Evolutionary conservation across 2,888 invertebrate genomes (phyloP).

Genomic region (Eumerus sabulonum): DNA sequence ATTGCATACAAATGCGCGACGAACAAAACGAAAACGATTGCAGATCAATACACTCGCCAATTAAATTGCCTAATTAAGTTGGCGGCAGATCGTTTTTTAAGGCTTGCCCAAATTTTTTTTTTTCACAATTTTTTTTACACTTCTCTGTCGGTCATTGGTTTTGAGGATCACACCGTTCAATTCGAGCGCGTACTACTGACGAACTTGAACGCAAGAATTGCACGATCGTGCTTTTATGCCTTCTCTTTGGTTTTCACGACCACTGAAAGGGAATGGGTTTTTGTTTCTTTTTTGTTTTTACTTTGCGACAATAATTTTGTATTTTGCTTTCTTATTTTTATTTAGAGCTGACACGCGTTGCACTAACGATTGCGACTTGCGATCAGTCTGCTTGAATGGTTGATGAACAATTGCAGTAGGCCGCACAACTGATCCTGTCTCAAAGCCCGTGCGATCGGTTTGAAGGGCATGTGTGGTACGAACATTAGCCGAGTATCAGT

Average conservation of each 20-base stretch:
- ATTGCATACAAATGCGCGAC: too few species aligned
- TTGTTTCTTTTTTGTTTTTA: constrained; percentile 1
- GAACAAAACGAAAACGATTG: background rate
- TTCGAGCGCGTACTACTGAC: too few species aligned
- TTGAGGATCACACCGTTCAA: too few species aligned
- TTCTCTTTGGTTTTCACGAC: constrained; percentile 21
- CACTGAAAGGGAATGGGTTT: constrained; percentile 21
- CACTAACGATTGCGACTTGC: constrained; percentile 32
- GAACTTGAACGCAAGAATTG: constrained; percentile 27
- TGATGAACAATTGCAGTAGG: constrained; percentile 62
- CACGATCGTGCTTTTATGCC: constrained; percentile 28
- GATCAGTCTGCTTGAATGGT: constrained; percentile 57
- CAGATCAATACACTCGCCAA: constrained; percentile 18
- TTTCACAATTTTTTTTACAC: background rate
- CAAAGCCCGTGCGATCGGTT: constrained; percentile 36
- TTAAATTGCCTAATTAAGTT: constrained; percentile 1
- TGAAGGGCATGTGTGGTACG: constrained; percentile 34
- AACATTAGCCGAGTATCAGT: constrained; percentile 47
- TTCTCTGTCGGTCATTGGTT: too few species aligned
- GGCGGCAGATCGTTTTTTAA: background rate
- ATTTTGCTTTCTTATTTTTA: constrained; percentile 3
- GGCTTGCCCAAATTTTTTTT: too few species aligned
- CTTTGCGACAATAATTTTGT: constrained; percentile 1
- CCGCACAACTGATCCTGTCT: constrained; percentile 51
- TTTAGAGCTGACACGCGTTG: constrained; percentile 26